Conservation (phyloP, 2,888 invertebrate species). For the Caenorhabditis japonica region DNA sequence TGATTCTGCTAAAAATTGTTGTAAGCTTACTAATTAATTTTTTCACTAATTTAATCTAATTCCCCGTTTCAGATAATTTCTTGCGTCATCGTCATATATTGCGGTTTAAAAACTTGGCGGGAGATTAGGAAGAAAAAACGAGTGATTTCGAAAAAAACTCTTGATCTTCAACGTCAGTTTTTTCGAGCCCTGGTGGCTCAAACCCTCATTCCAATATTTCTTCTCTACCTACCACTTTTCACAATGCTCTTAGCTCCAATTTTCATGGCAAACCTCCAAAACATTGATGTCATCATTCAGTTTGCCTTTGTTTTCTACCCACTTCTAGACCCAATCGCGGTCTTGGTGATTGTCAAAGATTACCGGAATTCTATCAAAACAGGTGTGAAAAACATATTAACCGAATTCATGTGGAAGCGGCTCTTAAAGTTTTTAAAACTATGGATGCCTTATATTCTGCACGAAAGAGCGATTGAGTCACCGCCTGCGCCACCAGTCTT, state of each 20-base stretch:
- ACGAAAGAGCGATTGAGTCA: too few species aligned
- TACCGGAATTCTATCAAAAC: constrained; percentile 23
- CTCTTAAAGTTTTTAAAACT: not conserved
- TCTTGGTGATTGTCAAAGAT: constrained; percentile 28
- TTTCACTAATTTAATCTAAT: not conserved
- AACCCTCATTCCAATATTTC: constrained; percentile 34
- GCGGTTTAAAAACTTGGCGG: constrained; percentile 22
- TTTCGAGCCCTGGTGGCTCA: constrained; percentile 37
- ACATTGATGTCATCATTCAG: constrained; percentile 21
- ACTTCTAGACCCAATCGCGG: constrained; percentile 33
- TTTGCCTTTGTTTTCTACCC: constrained; percentile 44
- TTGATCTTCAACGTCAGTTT: constrained; percentile 40
- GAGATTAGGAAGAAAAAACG: constrained; percentile 21
- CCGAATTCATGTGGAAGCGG: constrained; percentile 1
- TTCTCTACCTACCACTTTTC: constrained; percentile 25
- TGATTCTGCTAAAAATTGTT: constrained; percentile 34
- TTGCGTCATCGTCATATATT: constrained; percentile 21
- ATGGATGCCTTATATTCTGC: too few species aligned
- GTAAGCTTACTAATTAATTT: not conserved
- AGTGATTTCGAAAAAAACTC: constrained; percentile 18
- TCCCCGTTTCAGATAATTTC: constrained; percentile 25
- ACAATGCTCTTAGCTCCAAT: constrained; percentile 38
- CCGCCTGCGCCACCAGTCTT: too few species aligned
- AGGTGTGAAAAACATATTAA: not conserved
- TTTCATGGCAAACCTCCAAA: constrained; percentile 8